phyloP scores from a whole-genome alignment of 2,113 vertebrate species.

The Piprites chloris region DNA sequence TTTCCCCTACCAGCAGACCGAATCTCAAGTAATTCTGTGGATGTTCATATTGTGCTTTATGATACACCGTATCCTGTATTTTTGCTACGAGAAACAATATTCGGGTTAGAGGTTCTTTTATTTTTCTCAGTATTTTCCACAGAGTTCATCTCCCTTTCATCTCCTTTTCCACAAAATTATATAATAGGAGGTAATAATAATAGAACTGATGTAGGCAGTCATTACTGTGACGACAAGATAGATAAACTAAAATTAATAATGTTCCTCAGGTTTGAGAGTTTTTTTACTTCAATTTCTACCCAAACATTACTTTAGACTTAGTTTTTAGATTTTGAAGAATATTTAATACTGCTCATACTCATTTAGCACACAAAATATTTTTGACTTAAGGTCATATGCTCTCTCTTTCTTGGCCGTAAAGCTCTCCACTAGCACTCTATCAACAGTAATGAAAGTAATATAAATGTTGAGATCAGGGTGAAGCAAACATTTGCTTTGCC shows the following conservation, averaged over 20 bases:
- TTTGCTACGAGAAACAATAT: not conserved
- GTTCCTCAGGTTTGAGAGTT: not conserved
- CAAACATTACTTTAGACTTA: not conserved
- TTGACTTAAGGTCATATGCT: not conserved
- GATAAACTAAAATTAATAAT: not conserved
- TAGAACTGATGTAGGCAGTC: not conserved
- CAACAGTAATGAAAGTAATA: not conserved
- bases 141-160: not conserved
- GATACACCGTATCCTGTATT: not conserved
- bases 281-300: not conserved
- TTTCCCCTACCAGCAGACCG: not conserved
- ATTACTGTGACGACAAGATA: not conserved
- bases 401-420: not conserved
- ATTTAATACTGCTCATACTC: not conserved
- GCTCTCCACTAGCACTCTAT: not conserved
- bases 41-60: not conserved
- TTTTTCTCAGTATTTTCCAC: not conserved
- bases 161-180: not conserved
- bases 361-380: not conserved
- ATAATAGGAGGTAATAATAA: not conserved
- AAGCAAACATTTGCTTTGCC: not conserved
- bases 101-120: not conserved
- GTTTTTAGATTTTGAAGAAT: not conserved
- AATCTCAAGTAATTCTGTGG: not conserved
- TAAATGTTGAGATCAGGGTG: not conserved